Evolutionary conservation across 1,140 invertebrate genomes (phyloP).

Genomic region (Oryctes rhinoceros): DNA sequence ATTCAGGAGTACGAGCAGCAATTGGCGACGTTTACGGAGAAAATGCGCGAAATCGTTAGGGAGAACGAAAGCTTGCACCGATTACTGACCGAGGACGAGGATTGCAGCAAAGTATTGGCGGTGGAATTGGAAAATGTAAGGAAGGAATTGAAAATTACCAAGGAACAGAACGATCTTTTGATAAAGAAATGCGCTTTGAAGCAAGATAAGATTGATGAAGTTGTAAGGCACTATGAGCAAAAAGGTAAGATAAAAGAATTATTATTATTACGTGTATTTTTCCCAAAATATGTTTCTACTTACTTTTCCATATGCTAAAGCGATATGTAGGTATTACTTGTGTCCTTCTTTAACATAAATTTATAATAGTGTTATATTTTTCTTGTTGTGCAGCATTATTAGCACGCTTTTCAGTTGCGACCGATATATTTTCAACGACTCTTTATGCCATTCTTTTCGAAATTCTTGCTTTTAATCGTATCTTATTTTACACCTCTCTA

Average conservation of each 20-base stretch:
- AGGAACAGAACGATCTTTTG: conserved; percentile 69
- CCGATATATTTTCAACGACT: too few species aligned
- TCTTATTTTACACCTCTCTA: too few species aligned
- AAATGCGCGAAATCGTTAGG: conserved; percentile 67
- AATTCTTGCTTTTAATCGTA: too few species aligned
- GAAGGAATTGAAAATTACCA: conserved; percentile 66
- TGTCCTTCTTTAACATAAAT: too few species aligned
- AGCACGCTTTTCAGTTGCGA: too few species aligned
- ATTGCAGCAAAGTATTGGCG: conserved; percentile 65
- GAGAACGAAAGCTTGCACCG: conserved; percentile 71
- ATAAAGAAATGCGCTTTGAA: conserved; percentile 64
- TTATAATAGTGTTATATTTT: too few species aligned
- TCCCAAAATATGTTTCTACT: too few species aligned
- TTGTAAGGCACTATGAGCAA: conserved; percentile 68
- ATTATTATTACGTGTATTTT: conserved; percentile 39
- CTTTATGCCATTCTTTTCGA: too few species aligned
- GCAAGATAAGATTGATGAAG: conserved; percentile 69
- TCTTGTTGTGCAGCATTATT: too few species aligned
- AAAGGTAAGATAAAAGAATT: conserved; percentile 58
- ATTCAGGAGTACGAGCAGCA: conserved; percentile 69
- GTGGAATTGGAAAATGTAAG: conserved; percentile 59
- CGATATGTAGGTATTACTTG: too few species aligned
- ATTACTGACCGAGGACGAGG: conserved; percentile 62
- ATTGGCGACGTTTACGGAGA: conserved; percentile 69
- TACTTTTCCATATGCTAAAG: too few species aligned